Evolutionary conservation across 1,140 invertebrate species (phyloP), one percentile per base, ranked within the genome.

Genomic region (Pinna nobilis): DNA sequence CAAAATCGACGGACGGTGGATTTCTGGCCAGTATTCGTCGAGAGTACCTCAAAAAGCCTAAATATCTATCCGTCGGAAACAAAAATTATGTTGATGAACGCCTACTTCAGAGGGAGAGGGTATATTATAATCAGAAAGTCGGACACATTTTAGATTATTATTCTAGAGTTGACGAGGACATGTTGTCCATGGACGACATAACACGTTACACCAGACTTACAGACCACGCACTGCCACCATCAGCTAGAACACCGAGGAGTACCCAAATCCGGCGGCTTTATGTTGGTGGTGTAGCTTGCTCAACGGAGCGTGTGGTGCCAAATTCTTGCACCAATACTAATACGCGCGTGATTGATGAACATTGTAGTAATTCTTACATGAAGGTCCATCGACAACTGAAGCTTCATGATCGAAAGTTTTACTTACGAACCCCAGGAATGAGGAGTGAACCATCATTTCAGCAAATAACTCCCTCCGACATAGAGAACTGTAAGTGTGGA

Each of bases 61-160:
- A 76, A 60, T 74, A 76, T 53, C 63, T 66, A 25, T 47, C 70
- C 33, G 49, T 23, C 28, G 44, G 49, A 33, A 55, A 69, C 18
- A 39, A 37, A 51, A 35, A 32, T 63, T 60, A 64, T 44, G 50
- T 50, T 30, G 44, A 68, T 13, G 51, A 70, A 60, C 64, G 51
- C n/a, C 28, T 66, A 23, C 33, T 79, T 30, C 73, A 71, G 28
- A 41, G 70, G 35, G 76, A 81, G 47, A 65, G 82, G 18, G 64
- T 77, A 25, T 72, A 79, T 41, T 83, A 83, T 55, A 81, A 83
- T 41, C 44, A 70, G 13, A 76, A 80, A 70, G 82, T 80, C 30
- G 79, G 71, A 25, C 74, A 81, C 35, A 83, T 83, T 37, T 70
- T 83, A 1, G 78, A 79, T 50, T 83, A 83, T 73, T 83, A 83